Evolutionary conservation across 2,113 vertebrate genomes (phyloP).

Genomic region (Cacatua alba): DNA sequence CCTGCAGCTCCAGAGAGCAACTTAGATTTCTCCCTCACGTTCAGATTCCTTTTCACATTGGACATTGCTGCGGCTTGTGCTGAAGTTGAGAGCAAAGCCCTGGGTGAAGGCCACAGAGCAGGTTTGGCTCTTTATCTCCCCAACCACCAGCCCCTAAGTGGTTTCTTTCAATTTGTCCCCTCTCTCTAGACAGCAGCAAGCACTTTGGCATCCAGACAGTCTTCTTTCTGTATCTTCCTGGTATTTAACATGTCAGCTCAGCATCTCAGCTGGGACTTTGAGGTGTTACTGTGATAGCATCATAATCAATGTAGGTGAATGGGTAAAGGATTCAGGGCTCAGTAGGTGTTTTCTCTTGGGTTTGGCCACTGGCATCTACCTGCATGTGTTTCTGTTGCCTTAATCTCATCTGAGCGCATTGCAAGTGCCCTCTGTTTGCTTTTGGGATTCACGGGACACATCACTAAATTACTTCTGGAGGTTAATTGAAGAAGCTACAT

Average conservation of each 20-base stretch:
- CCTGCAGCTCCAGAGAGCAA: neutral
- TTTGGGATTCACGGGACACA: neutral
- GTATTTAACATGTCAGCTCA: neutral
- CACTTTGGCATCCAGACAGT: neutral
- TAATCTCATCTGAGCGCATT: neutral
- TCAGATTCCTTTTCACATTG: neutral
- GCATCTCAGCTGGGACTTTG: neutral
- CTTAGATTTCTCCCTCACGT: neutral
- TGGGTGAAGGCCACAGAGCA: neutral
- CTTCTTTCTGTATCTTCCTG: neutral
- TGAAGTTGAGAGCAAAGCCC: neutral
- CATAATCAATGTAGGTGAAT: neutral
- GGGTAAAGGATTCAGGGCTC: neutral
- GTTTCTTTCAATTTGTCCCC: neutral
- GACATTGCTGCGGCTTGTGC: neutral
- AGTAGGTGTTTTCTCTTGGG: neutral
- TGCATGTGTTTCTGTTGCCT: neutral
- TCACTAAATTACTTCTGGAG: neutral
- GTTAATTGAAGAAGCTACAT: slow-evolving; percentile 43
- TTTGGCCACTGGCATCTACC: neutral
- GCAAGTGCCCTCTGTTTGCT: neutral
- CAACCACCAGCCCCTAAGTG: fast-evolving
- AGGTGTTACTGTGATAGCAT: neutral
- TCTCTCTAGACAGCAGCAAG: neutral
- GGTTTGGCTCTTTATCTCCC: neutral